Base-by-base conservation (phyloP, 2,888 invertebrate genomes). In the Pterostichus madidus region DNA sequence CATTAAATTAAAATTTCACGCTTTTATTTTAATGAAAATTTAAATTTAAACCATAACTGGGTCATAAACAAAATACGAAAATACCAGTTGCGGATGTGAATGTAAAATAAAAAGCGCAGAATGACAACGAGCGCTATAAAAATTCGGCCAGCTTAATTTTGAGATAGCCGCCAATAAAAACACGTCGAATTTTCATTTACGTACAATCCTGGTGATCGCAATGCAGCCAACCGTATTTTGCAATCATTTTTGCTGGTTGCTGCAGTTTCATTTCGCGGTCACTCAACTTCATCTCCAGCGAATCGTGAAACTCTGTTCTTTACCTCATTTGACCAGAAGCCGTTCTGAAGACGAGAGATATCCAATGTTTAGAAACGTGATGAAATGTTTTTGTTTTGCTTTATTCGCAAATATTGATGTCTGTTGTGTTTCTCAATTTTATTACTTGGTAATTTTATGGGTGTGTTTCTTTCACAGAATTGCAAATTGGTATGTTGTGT, bases 241-340 rank as follows among this genome's bases (percentile, higher is more conserved):
- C 68, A 80, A 80, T 68, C 31, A 68, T 68, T 80, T 80, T 68
- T 68, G 49, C 68, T 44, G 68, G 68, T 68, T 68, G 49, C 68
- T 44, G 68, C 68, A 71, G 61, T 46, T 80, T 80, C 64, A 52
- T 68, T 76, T 80, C 64, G 64, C 46, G 80, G 64, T 61, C 80
- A 80, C 31, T 64, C 80, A 80, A 46, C 64, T 68, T 64, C 15
- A 76, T 76, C 76, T 76, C 44, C 68, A 71, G 17, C 44, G 68
- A 44, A 71, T 71, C 44, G 68, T 44, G 68, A 71, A 71, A 64
- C 64, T 32, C 61, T 44, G 64, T 64, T 71, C 68, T 71, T 15
- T 71, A 71, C 44, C 44, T 71, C 68, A 71, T 71, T 39, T 13
- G 68, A 71, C 44, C 68, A 64, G 35, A 6, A 10, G 35, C 64